Evolutionary conservation across 2,888 invertebrate species (phyloP), one percentile per base, ranked within the genome.

Genomic region (Auanema sp.): DNA sequence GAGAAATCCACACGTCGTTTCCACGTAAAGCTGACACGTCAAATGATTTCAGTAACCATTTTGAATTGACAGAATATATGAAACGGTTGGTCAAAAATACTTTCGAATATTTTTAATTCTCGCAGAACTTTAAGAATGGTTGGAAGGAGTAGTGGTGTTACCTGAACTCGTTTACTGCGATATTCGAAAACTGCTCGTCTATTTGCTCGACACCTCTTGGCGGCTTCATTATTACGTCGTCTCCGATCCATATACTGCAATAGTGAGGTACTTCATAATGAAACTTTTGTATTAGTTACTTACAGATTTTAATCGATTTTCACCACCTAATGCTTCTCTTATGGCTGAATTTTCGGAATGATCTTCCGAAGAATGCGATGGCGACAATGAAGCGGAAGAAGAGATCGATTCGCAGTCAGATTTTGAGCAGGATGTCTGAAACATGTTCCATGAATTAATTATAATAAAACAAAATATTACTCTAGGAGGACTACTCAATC

Each of bases 161-260:
- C 75, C 64, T 73, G 71, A 53, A 76, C 84, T 6, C 86, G 77
- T 61, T 84, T 77, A 58, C 83, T 83, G 6, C 85, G 84, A 60
- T 84, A 79, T 55, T 83, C 83, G 58, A 83, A 84, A 14, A 84
- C 79, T 42, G 84, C 81, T 65, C 86, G 83, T 40, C 86, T 76
- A 73, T 86, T 85, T 68, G 86, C 85, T 10, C 86, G 79, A 69
- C 86, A 86, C 68, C 85, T 81, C 63, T 86, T 79, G 3, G 85
- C 86, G 6, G 86, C 86, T 72, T 85, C 85, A 73, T 86, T 86
- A 76, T 86, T 86, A 25, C 85, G 62, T 16, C 83, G 75, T 3
- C 86, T 79, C n/a, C 86, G 77, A 65, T 87, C 86, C 40, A 84
- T 76, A 68, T 86, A 86, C 71, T 79, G 71, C 62, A 21, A 55